Base-by-base conservation (phyloP, 2,797 vertebrate species). In the Pseudomugil gertrudae region DNA sequence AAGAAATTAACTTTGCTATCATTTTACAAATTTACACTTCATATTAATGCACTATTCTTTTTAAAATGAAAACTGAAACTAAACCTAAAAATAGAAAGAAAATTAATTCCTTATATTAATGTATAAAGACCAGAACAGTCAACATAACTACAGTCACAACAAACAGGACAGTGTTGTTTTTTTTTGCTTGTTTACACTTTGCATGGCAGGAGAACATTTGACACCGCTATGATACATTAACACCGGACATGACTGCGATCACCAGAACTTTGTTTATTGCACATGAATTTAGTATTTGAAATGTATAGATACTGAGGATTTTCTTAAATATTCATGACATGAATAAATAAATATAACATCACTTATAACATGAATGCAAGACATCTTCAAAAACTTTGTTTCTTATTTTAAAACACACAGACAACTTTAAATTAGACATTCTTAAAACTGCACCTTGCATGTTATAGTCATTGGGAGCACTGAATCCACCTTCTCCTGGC, bases 251-350 rank as follows among this genome's bases (percentile, higher is more conserved):
- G 53, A 24, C 45, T 32, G 53, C 38, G 29, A 78, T 58, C 27
- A 60, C 33, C 32, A 66, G 47, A 71, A 60, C 57, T 15, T n/a
- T 1, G 71, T 90, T 90, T 89, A 91, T 87, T 88, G 65, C 80
- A 89, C 75, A 88, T 54, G 58, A 61, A 85, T 62, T 80, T 57
- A 74, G 32, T 23, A 81, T 63, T 74, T 73, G 51, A 74, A 80
- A 83, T 71, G 67, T 63, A 86, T 57, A 75, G 5, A 78, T 52
- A 79, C 43, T 29, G 27, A 38, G 29, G 48, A 50, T 72, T 76
- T 63, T n/a, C 45, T 45, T 56, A 52, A 82, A 73, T 74, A 76
- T 65, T 61, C 6, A 74, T 64, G 50, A 75, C 56, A 83, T 58
- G 52, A 14, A 76, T 38, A 43, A 72, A 83, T 72, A 43, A 76